A percentile compares a stretch with the other conserved stretches of the same genome.
Evolutionary conservation across 2,797 vertebrate genomes (phyloP).

Genomic region (Microctenopoma steveboyesi): DNA sequence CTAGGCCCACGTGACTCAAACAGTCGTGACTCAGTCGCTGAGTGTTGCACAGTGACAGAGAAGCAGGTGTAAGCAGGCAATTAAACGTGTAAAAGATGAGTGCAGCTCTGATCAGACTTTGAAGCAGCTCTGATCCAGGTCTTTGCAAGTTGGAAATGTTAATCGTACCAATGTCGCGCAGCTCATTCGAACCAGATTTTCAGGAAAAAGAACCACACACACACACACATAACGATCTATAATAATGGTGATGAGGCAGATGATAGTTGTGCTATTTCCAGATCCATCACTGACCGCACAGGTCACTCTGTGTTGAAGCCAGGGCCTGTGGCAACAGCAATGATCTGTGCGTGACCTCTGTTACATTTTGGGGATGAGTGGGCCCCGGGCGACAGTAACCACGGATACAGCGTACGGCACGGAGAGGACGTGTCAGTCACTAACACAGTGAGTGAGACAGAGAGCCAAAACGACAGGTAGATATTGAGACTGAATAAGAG

Average conservation of each 20-base stretch:
- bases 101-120: neutral
- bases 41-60: neutral
- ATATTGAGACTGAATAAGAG: slow-evolving; percentile 41
- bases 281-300: slow-evolving; percentile 39
- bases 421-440: slow-evolving; percentile 64
- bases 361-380: slow-evolving; percentile 66
- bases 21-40: neutral
- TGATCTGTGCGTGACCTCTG: slow-evolving; percentile 75
- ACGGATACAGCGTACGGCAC: slow-evolving; percentile 59
- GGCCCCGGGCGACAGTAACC: slow-evolving; percentile 68
- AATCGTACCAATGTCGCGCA: too few relatives aligned
- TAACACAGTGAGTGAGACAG: slow-evolving; percentile 33
- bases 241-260: slow-evolving; percentile 38
- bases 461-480: slow-evolving; percentile 56
- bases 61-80: neutral
- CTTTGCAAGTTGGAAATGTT: neutral
- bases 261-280: slow-evolving; percentile 47
- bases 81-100: neutral
- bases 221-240: neutral
- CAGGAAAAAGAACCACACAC: slow-evolving; percentile 7
- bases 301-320: slow-evolving; percentile 70
- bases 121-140: neutral
- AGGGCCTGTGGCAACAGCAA: slow-evolving; percentile 63
- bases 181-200: slow-evolving; percentile 1
- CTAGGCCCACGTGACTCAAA: neutral